phyloP scores from a whole-genome alignment of 2,797 vertebrate species.

The Simalia tracyae region DNA sequence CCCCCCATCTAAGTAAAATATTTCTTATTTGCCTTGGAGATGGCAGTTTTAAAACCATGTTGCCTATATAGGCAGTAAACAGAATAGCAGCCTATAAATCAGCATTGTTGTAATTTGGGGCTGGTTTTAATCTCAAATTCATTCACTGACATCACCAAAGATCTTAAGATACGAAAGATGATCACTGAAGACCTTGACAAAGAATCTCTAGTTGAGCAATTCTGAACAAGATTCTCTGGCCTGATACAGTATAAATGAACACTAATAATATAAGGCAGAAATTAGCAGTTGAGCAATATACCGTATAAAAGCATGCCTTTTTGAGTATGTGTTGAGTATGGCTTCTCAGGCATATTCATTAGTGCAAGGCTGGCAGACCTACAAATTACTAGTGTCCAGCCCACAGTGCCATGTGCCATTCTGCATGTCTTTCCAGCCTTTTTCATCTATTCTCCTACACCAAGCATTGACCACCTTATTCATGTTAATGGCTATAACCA shows the following conservation, averaged over 20 bases:
- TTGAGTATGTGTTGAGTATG: neutral
- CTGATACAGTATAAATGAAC: neutral
- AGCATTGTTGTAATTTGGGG: neutral
- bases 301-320: neutral
- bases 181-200: neutral
- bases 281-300: neutral
- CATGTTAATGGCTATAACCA: neutral
- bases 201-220: neutral
- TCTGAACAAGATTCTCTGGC: neutral
- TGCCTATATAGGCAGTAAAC: neutral
- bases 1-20: neutral
- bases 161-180: constrained; percentile 14
- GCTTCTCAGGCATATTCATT: neutral
- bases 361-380: neutral
- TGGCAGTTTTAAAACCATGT: neutral
- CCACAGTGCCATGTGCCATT: neutral
- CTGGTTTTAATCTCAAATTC: neutral
- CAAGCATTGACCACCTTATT: neutral
- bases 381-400: neutral
- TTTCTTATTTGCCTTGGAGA: neutral
- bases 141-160: neutral
- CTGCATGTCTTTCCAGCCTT: neutral
- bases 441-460: neutral
- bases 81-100: neutral
- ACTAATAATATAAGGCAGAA: neutral